Conservation (phyloP, 2,797 vertebrate genomes). For the Lithobates sylvaticus region DNA sequence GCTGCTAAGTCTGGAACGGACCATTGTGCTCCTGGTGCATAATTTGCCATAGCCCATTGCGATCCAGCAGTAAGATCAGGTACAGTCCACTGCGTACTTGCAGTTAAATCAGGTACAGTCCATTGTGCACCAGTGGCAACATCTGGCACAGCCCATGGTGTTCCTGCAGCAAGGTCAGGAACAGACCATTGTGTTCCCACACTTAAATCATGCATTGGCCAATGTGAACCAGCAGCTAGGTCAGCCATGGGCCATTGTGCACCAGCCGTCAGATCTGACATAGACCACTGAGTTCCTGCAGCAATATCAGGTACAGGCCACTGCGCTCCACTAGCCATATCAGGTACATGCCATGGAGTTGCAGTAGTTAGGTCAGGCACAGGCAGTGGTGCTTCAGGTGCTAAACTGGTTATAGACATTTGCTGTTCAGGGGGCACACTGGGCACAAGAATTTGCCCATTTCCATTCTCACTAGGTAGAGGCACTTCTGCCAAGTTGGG, state of each 20-base stretch:
- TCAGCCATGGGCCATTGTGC: constrained; percentile 53
- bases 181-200: constrained; percentile 49
- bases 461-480: constrained; percentile 8
- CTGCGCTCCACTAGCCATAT: constrained; percentile 20
- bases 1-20: constrained; percentile 42
- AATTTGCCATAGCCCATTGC: constrained; percentile 44
- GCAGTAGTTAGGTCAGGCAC: constrained; percentile 36
- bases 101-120: constrained; percentile 38
- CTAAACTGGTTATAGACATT: constrained; percentile 5
- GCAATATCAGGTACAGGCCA: constrained; percentile 49
- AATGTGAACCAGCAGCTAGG: constrained; percentile 43
- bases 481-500: constrained; percentile 30
- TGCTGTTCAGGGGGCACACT: not conserved
- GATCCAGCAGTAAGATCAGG: constrained; percentile 44
- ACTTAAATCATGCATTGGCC: constrained; percentile 46
- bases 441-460: constrained; percentile 10
- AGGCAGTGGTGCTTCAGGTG: constrained; percentile 27
- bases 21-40: constrained; percentile 30
- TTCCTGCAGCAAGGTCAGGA: constrained; percentile 45
- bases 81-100: constrained; percentile 40
- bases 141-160: constrained; percentile 47
- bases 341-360: constrained; percentile 36
- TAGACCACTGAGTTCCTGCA: constrained; percentile 52
- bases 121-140: constrained; percentile 43
- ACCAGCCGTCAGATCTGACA: constrained; percentile 34